Base-by-base conservation (phyloP, 2,888 invertebrate species). In the Anticlea derivata region DNA sequence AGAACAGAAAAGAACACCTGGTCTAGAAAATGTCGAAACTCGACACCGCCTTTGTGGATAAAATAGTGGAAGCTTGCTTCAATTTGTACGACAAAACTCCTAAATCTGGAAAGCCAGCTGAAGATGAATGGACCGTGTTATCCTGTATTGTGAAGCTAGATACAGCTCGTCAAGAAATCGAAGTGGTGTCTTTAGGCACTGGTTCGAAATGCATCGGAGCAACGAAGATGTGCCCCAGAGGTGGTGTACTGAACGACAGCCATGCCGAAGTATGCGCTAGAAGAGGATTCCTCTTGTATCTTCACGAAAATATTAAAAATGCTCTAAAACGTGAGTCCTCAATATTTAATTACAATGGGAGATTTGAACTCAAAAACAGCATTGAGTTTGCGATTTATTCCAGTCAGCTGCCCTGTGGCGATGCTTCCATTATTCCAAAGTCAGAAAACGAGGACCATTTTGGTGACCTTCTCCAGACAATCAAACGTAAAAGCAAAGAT, bases 161-260 rank as follows among this genome's bases (percentile, higher is more conserved):
- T 39, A 75, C 58, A 30, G 49, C 40, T 7, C 66, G 62, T 22
- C 66, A 79, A 34, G 63, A 70, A 4, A 65, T 83, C 26, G 90
- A 93, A 72, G 93, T 97, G 2, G 93, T 97, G 17, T 92, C 97
- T n/a, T 77, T 98, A 44, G 97, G 96, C 1, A 97, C 97, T 1
- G 98, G 98, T 0, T 95, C 98, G 0, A 98, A 98, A 87, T 98
- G 98, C 79, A 92, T 98, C 57, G 97, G 98, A 0, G 90, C 92
- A 47, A 82, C 85, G 1, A 93, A 93, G 76, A 87, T 95, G 86
- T 94, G 93, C 43, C 68, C 86, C 1, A 77, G 75, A 20, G 97
- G 97, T 1, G 92, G 93, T 65, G 90, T 95, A 53, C 69, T 99
- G 7, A 96, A 96, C 75, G 98, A 99, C 79, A 96, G 96, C 27